phyloP scores from a whole-genome alignment of 2,113 vertebrate genomes.

The Hemicordylus capensis region DNA sequence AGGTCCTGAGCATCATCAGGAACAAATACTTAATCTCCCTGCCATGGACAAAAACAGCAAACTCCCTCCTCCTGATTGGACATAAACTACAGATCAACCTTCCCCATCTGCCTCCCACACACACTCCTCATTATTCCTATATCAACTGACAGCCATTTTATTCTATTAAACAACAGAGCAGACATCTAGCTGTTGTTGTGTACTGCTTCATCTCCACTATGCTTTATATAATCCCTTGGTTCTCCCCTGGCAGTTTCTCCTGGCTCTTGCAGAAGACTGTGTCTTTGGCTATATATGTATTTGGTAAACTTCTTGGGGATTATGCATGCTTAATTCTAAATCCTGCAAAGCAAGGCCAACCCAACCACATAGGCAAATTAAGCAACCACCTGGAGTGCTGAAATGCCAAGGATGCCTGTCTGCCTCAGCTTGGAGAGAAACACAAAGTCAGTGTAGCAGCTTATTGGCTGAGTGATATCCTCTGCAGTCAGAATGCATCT shows the following conservation, averaged over 20 bases:
- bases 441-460: background rate
- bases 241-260: background rate
- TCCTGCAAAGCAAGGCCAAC: background rate
- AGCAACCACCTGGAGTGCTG: background rate
- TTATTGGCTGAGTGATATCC: background rate
- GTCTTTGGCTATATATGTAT: background rate
- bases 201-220: background rate
- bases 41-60: background rate
- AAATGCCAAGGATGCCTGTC: background rate
- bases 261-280: background rate
- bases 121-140: background rate
- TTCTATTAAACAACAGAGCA: background rate
- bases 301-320: background rate
- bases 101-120: too few species aligned
- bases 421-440: background rate
- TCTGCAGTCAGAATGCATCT: background rate
- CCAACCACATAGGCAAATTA: background rate
- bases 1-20: background rate
- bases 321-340: background rate
- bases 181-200: background rate
- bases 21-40: background rate
- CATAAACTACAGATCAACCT: background rate
- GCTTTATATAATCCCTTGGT: background rate
- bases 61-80: background rate
- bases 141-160: background rate